Base-by-base conservation (phyloP, 2,113 vertebrate genomes). In the Caranx ignobilis region DNA sequence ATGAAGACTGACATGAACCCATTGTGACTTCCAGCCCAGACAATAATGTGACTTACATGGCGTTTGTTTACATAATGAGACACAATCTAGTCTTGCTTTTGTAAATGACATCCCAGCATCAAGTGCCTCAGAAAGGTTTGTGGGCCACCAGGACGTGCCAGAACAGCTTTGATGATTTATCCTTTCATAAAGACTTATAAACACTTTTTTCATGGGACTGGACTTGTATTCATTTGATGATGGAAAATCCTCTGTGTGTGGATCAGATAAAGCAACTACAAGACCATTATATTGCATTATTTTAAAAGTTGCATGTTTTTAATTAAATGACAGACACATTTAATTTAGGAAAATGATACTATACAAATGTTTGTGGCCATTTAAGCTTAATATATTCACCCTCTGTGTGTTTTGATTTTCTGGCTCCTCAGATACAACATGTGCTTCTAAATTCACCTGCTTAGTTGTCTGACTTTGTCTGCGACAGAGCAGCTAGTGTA, bases 1-100 rank as follows among this genome's bases (percentile, higher is more conserved):
- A 79, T 41, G 45, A 50, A 79, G 65, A 91, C 87, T 85, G 80
- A 78, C 77, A 91, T 87, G 71, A 86, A 79, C 62, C 59, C n/a
- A 84, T 71, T 89, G 80, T 84, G 61, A 70, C 61, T 56, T 56
- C 10, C 12, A 54, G 56, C 32, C n/a, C 5, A 37, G 55, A 82
- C 56, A 75, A 85, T 66, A 73, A 65, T 52, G 50, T 18, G 34
- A 52, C 31, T 64, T 41, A 13, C 26, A 52, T 50, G 45, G 45
- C 18, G 65, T 83, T 80, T 85, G 68, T 82, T 83, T 71, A 62
- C 37, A 66, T 47, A 50, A 77, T 59, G 67, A 11, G 35, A 50
- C 78, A 74, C 34, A 54, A 55, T 73, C 6, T 45, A 21, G 18
- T n/a, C 32, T 18, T 35, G 56, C 41, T 34, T 35, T 12, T 13